Conservation (phyloP, 37 sponge, comb jelly and placozoan genomes). For the Lycopodina hypogea region DNA sequence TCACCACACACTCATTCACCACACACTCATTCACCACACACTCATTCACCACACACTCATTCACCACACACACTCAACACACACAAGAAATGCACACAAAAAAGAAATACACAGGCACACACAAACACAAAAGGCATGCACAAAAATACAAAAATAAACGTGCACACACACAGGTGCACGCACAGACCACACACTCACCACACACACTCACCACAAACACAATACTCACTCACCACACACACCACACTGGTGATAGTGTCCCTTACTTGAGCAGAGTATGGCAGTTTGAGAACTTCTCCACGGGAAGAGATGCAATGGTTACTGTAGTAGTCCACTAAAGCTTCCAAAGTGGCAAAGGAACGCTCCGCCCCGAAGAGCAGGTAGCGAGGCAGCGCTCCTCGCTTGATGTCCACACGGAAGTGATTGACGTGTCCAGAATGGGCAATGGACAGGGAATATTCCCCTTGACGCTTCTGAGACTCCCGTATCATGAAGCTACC, state of each 20-base stretch:
- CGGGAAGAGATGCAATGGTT: conserved; percentile 21
- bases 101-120: too few relatives aligned
- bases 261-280: conserved; percentile 34
- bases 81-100: too few relatives aligned
- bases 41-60: too few relatives aligned
- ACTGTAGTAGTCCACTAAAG: conserved; percentile 37
- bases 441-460: conserved; percentile 29
- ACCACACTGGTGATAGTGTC: not conserved
- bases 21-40: too few relatives aligned
- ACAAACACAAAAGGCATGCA: too few relatives aligned
- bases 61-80: too few relatives aligned
- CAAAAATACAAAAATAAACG: too few relatives aligned
- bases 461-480: conserved; percentile 17
- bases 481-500: conserved; percentile 34
- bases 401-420: conserved; percentile 31
- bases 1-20: too few relatives aligned
- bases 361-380: conserved; percentile 26
- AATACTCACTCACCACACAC: too few relatives aligned
- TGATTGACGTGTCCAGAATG: conserved; percentile 30
- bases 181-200: too few relatives aligned
- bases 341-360: conserved; percentile 21
- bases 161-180: too few relatives aligned
- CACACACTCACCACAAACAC: too few relatives aligned
- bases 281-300: conserved; percentile 24
- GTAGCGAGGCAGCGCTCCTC: conserved; percentile 2